These are phyloP conservation scores for Pionites leucogaster DNA, from an alignment of 2,113 vertebrate genomes.

Conservation along the genomic window DNA sequence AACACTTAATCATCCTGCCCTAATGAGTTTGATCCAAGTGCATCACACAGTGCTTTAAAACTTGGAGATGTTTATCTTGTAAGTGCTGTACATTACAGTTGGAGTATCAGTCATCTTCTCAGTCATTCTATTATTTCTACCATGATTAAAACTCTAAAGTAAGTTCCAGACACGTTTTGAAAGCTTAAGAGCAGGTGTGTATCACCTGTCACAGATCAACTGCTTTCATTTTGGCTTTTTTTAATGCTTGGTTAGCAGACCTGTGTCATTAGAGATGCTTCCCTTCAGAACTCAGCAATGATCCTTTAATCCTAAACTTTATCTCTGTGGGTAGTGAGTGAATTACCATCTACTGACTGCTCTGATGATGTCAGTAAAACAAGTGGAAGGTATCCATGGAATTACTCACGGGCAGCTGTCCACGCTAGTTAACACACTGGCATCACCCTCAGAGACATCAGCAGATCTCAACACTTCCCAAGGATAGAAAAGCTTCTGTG, in stretches of 20 bases:
- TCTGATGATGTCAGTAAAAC: background rate
- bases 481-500: background rate
- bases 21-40: background rate
- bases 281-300: background rate
- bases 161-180: background rate
- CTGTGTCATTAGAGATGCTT: background rate
- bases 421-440: background rate
- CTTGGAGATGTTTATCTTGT: background rate
- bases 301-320: background rate
- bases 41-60: background rate
- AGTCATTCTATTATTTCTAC: background rate
- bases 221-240: background rate
- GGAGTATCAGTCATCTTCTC: background rate
- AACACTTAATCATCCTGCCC: background rate
- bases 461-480: background rate
- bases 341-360: background rate
- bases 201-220: background rate
- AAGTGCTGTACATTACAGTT: background rate
- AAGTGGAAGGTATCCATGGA: fast-evolving
- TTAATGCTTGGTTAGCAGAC: background rate
- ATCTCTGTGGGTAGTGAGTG: background rate
- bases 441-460: background rate
- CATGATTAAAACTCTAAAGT: background rate
- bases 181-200: background rate
- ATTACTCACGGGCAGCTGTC: background rate